These are phyloP conservation scores for Stenichneumon culpator DNA, from an alignment of 2,888 invertebrate genomes.

Conservation along the genomic window DNA sequence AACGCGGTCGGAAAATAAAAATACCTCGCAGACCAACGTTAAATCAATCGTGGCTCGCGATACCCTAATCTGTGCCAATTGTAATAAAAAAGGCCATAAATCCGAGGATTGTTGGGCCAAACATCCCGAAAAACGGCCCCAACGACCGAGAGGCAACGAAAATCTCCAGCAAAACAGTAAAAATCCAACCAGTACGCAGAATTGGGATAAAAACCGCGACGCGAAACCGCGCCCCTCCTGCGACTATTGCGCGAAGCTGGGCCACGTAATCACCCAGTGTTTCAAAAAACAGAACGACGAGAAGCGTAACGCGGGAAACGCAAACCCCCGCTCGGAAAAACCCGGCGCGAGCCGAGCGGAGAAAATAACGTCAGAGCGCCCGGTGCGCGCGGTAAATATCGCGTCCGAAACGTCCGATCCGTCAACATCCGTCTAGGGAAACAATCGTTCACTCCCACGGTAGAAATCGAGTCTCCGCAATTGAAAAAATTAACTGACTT, in stretches of 20 bases:
- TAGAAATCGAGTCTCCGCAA: conserved; percentile 16
- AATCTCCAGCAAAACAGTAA: no score
- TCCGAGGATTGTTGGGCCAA: conserved; percentile 21
- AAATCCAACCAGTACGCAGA: no score
- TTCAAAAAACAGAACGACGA: conserved; percentile 22
- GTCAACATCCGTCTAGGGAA: conserved; percentile 16
- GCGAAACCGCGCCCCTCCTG: neutral
- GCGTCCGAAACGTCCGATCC: neutral
- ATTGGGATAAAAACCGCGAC: no score
- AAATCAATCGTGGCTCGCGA: neutral
- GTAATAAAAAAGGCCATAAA: neutral
- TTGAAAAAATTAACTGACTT: neutral
- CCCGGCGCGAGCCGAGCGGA: conserved; percentile 23
- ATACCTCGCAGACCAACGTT: neutral
- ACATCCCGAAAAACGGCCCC: neutral
- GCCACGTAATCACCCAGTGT: neutral
- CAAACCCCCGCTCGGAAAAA: conserved; percentile 1
- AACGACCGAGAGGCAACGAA: neutral
- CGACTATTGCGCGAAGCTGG: conserved; percentile 1
- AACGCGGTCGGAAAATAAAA: no score
- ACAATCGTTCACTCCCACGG: neutral
- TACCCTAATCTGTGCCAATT: neutral
- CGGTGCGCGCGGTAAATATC: neutral
- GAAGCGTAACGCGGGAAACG: conserved; percentile 27
- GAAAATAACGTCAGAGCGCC: neutral